These are phyloP conservation scores for Ceratosolen fusciceps DNA, from an alignment of 1,140 invertebrate genomes.

Conservation along the genomic window DNA sequence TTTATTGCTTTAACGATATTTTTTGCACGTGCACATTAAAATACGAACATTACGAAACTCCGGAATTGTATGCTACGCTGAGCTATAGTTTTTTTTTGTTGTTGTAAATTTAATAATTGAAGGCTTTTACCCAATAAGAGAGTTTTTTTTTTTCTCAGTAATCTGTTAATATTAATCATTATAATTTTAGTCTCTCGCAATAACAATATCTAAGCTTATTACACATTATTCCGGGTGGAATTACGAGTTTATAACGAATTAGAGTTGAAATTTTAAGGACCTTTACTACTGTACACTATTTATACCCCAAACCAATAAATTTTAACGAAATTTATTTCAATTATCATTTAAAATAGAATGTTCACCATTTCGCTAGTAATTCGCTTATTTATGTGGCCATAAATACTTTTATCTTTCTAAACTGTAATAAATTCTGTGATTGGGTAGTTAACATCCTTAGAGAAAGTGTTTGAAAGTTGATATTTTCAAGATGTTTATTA, in stretches of 20 bases:
- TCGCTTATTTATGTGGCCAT: neutral
- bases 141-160: neutral
- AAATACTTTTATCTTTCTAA: conserved; percentile 16
- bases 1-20: too few relatives aligned
- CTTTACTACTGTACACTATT: conserved; percentile 4
- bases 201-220: neutral
- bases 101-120: conserved; percentile 25
- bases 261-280: neutral
- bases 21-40: neutral
- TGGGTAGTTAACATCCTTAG: too few relatives aligned
- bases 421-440: neutral
- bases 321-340: too few relatives aligned
- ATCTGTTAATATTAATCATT: neutral
- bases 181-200: neutral
- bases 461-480: too few relatives aligned
- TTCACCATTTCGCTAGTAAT: neutral
- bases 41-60: neutral
- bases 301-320: neutral
- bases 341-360: conserved; percentile 14
- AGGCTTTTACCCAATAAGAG: neutral
- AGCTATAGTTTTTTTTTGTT: neutral
- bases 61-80: neutral
- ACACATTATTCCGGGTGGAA: neutral
- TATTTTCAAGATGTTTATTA: too few relatives aligned
- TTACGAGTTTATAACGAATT: neutral